Evolutionary conservation across 1,140 invertebrate species (phyloP), one percentile per base, ranked within the genome.

Genomic region (Conopomorpha cramerella): DNA sequence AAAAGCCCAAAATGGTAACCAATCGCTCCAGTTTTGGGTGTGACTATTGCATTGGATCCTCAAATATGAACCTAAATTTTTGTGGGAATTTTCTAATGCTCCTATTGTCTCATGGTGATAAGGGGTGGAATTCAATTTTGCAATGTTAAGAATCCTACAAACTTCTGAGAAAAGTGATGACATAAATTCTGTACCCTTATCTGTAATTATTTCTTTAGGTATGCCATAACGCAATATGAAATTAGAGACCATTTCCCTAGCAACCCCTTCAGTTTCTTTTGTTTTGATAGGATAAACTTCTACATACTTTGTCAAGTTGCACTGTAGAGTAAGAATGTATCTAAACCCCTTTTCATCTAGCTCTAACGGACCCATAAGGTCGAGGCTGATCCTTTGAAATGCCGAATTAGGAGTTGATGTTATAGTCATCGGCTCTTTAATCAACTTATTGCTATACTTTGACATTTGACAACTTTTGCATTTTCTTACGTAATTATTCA

Each of bases 61-160:
- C 26, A 54, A 37, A 45, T 42, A 50, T 17, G 31, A 35, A 11
- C 38, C 36, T 38, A 50, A 38, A 43, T 39, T 19, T 42, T 50
- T 53, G 41, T 49, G 50, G 8, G 41, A 44, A 23, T 54, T 54
- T 43, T 54, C 45, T 8, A 54, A 34, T 35, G 19, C 19, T 23
- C 19, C 45, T 15, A 48, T 13, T 2, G 48, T 45, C 39, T 54
- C 36, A 30, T 50, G 46, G 32, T 58, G 44, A 32, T 52, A 57
- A n/a, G 46, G 38, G 4, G 46, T 55, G 4, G 51, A 49, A 25
- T 40, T 29, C 4, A 57, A 8, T 18, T 49, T 25, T 27, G 51
- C 35, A 13, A 55, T 48, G 33, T 38, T 26, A 25, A 54, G 38
- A 34, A 44, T 8, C 29, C 47, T 45, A 31, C 43, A 49, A 10